These are phyloP conservation scores for Mycalesis mineus DNA, from an alignment of 2,888 invertebrate genomes.

Conservation along the genomic window DNA sequence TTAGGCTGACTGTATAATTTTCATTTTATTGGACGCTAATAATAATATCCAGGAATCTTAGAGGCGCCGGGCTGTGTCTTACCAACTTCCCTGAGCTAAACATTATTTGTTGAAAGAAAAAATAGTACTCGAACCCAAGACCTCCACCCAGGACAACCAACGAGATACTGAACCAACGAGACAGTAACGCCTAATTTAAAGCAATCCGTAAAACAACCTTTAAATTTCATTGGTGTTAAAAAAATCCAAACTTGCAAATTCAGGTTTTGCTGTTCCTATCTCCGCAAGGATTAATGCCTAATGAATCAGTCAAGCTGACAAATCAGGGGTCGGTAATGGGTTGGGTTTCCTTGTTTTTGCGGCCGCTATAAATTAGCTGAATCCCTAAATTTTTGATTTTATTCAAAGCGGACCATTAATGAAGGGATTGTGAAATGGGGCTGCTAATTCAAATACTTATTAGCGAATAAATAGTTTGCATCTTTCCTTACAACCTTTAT, in stretches of 20 bases:
- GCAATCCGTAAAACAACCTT: background rate
- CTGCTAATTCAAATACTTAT: background rate
- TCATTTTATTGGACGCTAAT: too few species aligned
- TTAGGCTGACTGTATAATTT: too few species aligned
- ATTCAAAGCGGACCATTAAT: background rate
- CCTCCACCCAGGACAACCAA: too few species aligned
- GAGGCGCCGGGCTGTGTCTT: too few species aligned
- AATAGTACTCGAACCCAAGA: too few species aligned
- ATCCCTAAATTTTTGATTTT: conserved; percentile 14
- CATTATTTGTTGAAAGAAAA: too few species aligned
- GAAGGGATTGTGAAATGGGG: background rate
- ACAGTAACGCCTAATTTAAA: background rate
- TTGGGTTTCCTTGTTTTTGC: conserved; percentile 13
- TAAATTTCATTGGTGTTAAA: background rate
- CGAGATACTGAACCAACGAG: too few species aligned
- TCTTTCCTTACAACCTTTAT: too few species aligned
- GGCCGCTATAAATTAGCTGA: conserved; percentile 15
- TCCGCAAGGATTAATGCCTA: conserved; percentile 19
- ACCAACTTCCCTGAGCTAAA: too few species aligned
- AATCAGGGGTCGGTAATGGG: conserved; percentile 18
- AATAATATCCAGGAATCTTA: too few species aligned
- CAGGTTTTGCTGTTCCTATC: background rate
- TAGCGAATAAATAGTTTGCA: background rate
- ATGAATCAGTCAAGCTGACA: conserved; percentile 22
- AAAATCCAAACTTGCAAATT: background rate